These are phyloP conservation scores for Heliconius ethilla DNA, from an alignment of 2,888 invertebrate genomes.

Conservation along the genomic window DNA sequence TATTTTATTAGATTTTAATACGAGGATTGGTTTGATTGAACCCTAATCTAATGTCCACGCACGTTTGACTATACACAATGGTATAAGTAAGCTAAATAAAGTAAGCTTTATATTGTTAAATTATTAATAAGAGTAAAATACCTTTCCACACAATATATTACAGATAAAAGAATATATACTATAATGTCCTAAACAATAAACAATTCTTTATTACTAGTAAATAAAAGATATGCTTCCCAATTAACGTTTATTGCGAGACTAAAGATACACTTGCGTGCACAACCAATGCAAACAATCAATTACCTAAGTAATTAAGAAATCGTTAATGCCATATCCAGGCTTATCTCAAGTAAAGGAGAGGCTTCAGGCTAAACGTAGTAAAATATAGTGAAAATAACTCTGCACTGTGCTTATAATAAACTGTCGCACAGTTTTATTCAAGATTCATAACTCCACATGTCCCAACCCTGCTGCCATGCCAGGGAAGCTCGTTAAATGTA, in stretches of 20 bases:
- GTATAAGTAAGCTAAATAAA: too few relatives aligned
- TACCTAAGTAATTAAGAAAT: not conserved
- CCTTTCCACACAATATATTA: too few relatives aligned
- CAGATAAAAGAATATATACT: too few relatives aligned
- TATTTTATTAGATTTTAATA: too few relatives aligned
- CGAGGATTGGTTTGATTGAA: too few relatives aligned
- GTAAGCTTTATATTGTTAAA: too few relatives aligned
- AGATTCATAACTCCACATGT: conserved; percentile 20
- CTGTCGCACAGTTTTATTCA: conserved; percentile 25
- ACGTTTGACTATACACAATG: too few relatives aligned
- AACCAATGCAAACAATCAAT: not conserved
- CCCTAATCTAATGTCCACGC: too few relatives aligned
- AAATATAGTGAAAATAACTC: not conserved
- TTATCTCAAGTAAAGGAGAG: not conserved
- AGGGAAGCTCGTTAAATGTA: conserved; percentile 67
- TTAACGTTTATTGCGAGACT: too few relatives aligned
- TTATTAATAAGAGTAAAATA: too few relatives aligned
- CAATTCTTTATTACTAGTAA: not conserved
- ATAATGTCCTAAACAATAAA: not conserved
- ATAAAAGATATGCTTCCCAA: too few relatives aligned
- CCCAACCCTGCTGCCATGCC: conserved; percentile 53
- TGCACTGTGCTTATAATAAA: conserved; percentile 19
- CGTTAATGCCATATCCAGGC: not conserved
- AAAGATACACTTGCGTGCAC: too few relatives aligned
- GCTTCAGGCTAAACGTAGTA: not conserved